phyloP scores from a whole-genome alignment of 2,797 vertebrate genomes.

The Coranthus polyacanthus region DNA sequence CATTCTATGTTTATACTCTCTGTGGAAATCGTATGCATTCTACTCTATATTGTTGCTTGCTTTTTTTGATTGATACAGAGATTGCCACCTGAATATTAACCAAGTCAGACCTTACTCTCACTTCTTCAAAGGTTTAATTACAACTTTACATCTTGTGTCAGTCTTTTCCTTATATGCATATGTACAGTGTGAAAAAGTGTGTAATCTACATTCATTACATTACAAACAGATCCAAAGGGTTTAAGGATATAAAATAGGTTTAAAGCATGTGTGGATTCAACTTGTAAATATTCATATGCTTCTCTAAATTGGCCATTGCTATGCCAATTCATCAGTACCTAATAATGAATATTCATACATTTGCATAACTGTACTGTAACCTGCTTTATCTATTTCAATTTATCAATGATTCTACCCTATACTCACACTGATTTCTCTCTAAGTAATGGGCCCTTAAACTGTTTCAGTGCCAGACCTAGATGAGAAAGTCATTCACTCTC shows the following conservation, averaged over 20 bases:
- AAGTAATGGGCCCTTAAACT: constrained; percentile 61
- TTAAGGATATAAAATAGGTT: background rate
- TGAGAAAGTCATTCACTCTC: constrained; percentile 61
- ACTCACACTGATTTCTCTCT: constrained; percentile 39
- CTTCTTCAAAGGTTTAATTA: too few relatives aligned
- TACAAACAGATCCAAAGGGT: background rate
- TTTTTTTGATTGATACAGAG: too few relatives aligned
- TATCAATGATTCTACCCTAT: constrained; percentile 18
- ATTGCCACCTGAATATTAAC: too few relatives aligned
- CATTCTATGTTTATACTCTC: too few relatives aligned
- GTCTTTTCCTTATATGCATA: too few relatives aligned
- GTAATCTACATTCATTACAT: background rate
- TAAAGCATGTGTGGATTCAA: background rate
- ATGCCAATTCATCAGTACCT: constrained; percentile 6
- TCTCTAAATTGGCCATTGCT: constrained; percentile 2
- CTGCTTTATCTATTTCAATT: constrained; percentile 10
- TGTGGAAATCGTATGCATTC: too few relatives aligned
- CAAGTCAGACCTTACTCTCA: too few relatives aligned
- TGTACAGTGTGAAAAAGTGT: too few relatives aligned
- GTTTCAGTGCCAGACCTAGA: constrained; percentile 47
- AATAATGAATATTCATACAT: constrained; percentile 19
- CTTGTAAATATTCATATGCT: background rate
- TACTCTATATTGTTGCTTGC: too few relatives aligned
- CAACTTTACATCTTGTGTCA: too few relatives aligned
- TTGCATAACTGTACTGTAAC: constrained; percentile 16